Evolutionary conservation across 2,888 invertebrate genomes (phyloP).

Genomic region (Gnatocerus cornutus): DNA sequence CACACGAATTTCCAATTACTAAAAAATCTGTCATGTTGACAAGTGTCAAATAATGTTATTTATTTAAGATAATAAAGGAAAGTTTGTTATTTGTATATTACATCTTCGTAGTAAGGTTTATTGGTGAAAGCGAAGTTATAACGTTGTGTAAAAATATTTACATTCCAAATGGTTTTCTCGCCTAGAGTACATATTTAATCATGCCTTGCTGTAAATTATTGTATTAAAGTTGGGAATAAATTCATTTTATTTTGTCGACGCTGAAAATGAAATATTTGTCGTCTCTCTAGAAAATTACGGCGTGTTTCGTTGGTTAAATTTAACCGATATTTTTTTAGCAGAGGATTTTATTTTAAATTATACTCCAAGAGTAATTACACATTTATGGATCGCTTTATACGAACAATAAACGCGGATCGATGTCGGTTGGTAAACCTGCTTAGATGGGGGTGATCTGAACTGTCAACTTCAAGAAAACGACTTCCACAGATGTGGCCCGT

Average conservation of each 20-base stretch:
- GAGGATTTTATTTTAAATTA: conserved; percentile 4
- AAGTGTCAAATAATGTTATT: conserved; percentile 46
- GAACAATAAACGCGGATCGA: neutral
- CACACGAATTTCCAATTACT: conserved; percentile 47
- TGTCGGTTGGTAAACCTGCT: too few species aligned
- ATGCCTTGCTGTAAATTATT: conserved; percentile 54
- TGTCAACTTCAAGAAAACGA: too few species aligned
- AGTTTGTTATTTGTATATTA: conserved; percentile 51
- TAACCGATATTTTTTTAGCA: neutral
- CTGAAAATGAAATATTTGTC: conserved; percentile 51
- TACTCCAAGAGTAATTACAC: neutral
- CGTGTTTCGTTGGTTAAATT: conserved; percentile 8
- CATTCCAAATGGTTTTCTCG: conserved; percentile 55
- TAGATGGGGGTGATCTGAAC: too few species aligned
- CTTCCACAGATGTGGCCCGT: too few species aligned
- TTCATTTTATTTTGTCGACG: conserved; percentile 51
- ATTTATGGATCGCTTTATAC: neutral
- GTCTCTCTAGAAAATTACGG: conserved; percentile 18
- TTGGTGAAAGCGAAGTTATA: conserved; percentile 49
- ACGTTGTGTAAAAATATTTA: conserved; percentile 55
- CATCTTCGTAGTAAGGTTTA: conserved; percentile 51
- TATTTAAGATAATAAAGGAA: conserved; percentile 53
- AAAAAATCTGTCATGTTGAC: conserved; percentile 47
- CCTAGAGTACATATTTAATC: conserved; percentile 56
- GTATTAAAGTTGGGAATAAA: conserved; percentile 54